Conservation (phyloP, 2,888 invertebrate genomes). For the Archips xylosteana region DNA sequence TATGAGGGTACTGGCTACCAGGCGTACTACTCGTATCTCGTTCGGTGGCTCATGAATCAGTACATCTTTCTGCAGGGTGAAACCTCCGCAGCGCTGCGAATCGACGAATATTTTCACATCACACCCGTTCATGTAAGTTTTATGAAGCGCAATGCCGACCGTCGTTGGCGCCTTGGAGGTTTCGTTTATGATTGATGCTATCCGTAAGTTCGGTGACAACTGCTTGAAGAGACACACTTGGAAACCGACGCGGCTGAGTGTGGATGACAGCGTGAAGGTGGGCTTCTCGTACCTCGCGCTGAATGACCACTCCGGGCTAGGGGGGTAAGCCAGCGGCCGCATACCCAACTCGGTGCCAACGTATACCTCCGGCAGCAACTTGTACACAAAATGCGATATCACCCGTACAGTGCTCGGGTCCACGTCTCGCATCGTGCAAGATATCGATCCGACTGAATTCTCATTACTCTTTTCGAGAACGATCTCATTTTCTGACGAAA, state of each 20-base stretch:
- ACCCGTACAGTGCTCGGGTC: conserved; percentile 70
- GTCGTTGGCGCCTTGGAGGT: conserved; percentile 59
- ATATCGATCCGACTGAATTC: conserved; percentile 64
- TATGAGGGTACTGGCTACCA: conserved; percentile 72
- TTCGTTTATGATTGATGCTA: conserved; percentile 73
- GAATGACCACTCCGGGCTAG: conserved; percentile 66
- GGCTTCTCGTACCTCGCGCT: conserved; percentile 71
- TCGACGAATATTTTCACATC: conserved; percentile 78
- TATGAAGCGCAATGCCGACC: conserved; percentile 71
- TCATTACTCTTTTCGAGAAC: conserved; percentile 67
- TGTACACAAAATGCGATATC: conserved; percentile 75
- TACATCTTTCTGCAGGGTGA: conserved; percentile 74
- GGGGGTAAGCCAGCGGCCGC: conserved; percentile 63
- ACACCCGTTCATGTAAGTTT: conserved; percentile 67
- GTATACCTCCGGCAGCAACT: conserved; percentile 63
- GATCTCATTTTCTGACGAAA: conserved; percentile 76
- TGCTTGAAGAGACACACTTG: conserved; percentile 74
- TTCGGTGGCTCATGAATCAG: conserved; percentile 68
- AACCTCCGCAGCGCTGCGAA: conserved; percentile 75
- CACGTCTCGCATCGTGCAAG: conserved; percentile 70
- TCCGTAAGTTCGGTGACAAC: conserved; percentile 67
- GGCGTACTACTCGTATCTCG: conserved; percentile 68
- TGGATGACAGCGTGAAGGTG: conserved; percentile 66
- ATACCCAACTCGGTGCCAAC: conserved; percentile 71
- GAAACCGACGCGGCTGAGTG: conserved; percentile 68